Base-by-base conservation (phyloP, 2,888 invertebrate species). In the Cerastis rubricosa region DNA sequence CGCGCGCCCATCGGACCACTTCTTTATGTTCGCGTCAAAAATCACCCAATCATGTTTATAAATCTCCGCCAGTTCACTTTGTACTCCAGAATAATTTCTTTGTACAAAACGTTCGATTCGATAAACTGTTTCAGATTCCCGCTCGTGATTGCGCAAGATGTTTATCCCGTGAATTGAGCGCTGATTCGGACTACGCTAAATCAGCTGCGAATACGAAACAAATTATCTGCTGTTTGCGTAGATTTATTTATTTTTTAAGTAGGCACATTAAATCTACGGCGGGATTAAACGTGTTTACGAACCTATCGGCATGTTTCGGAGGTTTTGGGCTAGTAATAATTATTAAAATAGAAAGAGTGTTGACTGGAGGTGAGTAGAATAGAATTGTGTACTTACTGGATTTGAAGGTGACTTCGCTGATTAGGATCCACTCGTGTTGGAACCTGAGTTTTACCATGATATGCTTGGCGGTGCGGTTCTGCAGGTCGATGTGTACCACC, bases 391-490 rank as follows among this genome's bases (percentile, higher is more conserved):
- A 94, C 97, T 97, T 94, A 98, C 98, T 97, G 79, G 99, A 98
- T 88, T 98, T 97, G 92, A 99, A 99, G 59, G 98, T 97, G 87
- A 99, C 97, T 95, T 99, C 99, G 94, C 99, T 99, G 90, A 99
- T 97, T 85, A 99, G 97, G 82, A 99, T 98, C 99, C 99, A 99
- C 91, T 98, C 98, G 86, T 98, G 97, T 81, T 98, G 98, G 92
- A 98, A 99, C 89, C 97, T 97, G 25, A 99, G 97, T 89, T 98
- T 97, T 89, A 98, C 91, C 96, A 97, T 98, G 86, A 99, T 97
- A 92, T 97, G 98, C 89, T 97, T 97, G 0, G 98, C 99, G 1
- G 98, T 97, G 80, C 98, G 97, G 89, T 98, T 97, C 85, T 98
- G 97, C 68, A 99, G 96, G 72, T 98, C 97, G 67, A 99, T 97